Conservation (phyloP, 2,797 vertebrate genomes). For the Sciaenops ocellatus region DNA sequence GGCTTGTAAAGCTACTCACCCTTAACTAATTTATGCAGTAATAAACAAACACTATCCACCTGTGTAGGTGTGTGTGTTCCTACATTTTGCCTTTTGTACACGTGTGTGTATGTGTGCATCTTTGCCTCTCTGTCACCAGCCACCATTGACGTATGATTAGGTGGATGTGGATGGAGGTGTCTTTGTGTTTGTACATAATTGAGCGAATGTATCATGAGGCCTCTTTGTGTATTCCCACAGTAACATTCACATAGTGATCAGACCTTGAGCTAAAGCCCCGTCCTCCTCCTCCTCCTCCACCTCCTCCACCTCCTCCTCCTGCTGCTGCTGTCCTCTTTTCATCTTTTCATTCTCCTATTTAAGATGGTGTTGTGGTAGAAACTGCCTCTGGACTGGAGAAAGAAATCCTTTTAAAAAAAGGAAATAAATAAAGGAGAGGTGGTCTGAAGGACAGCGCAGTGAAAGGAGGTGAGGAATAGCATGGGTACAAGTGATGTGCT, state of each 20-base stretch:
- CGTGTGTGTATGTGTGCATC: neutral
- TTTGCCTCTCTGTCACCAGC: neutral
- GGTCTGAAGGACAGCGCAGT: conserved; percentile 3
- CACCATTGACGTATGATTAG: conserved; percentile 1
- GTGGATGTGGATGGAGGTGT: conserved; percentile 24
- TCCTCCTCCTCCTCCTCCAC: conserved; percentile 15
- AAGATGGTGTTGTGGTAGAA: conserved; percentile 29
- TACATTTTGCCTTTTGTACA: conserved; percentile 4
- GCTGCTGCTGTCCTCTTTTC: conserved; percentile 40
- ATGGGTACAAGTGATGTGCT: neutral
- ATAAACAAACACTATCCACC: conserved; percentile 31
- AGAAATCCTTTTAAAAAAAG: conserved; percentile 21
- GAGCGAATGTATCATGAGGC: conserved; percentile 44
- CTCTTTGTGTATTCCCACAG: conserved; percentile 35
- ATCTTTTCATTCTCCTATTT: conserved; percentile 56
- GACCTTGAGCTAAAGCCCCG: conserved; percentile 58
- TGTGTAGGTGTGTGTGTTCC: conserved; percentile 11
- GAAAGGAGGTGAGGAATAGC: neutral
- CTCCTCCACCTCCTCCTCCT: conserved; percentile 26
- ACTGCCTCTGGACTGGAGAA: conserved; percentile 26
- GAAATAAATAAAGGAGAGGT: conserved; percentile 29
- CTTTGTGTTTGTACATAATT: conserved; percentile 40
- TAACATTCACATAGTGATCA: conserved; percentile 47
- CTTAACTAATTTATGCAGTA: conserved; percentile 34
- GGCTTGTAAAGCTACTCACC: conserved; percentile 45